Evolutionary conservation across 2,113 vertebrate species (phyloP).

Genomic region (Symphodus melops): DNA sequence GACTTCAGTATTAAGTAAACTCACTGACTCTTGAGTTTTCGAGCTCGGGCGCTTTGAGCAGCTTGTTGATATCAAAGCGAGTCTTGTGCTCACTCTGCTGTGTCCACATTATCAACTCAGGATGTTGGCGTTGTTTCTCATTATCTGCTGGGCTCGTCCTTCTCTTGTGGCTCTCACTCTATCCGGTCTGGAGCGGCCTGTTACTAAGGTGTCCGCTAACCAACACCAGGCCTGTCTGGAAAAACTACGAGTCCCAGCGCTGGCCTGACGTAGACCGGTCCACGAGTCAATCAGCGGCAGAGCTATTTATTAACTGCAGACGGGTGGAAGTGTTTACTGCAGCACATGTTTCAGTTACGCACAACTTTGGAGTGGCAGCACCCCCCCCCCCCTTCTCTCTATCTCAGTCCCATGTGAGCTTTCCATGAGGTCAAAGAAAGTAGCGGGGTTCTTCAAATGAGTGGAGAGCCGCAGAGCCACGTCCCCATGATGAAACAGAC

Average conservation of each 20-base stretch:
- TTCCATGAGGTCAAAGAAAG: conserved; percentile 83
- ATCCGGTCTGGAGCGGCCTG: conserved; percentile 38
- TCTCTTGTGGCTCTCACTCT: conserved; percentile 47
- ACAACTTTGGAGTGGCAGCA: conserved; percentile 49
- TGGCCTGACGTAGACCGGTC: conserved; percentile 57
- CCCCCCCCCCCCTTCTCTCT: not conserved
- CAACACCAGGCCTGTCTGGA: conserved; percentile 61
- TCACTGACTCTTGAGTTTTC: too few species aligned
- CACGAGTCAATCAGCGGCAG: conserved; percentile 73
- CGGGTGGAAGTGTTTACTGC: conserved; percentile 74
- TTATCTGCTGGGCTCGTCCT: conserved; percentile 23
- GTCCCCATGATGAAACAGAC: conserved; percentile 65
- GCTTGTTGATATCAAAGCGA: conserved; percentile 19
- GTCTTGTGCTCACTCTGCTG: not conserved
- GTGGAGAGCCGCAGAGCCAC: conserved; percentile 47
- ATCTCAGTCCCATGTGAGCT: conserved; percentile 48
- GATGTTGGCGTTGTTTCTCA: conserved; percentile 36
- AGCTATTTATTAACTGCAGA: conserved; percentile 79
- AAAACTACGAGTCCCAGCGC: conserved; percentile 43
- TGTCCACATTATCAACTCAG: conserved; percentile 12
- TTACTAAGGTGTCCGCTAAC: conserved; percentile 57
- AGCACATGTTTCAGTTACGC: conserved; percentile 67
- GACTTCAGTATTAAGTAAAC: too few species aligned
- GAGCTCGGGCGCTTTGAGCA: not conserved
- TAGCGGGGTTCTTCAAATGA: conserved; percentile 59